Conservation (phyloP, 2,888 invertebrate genomes). For the Drosophila longiperda region DNA sequence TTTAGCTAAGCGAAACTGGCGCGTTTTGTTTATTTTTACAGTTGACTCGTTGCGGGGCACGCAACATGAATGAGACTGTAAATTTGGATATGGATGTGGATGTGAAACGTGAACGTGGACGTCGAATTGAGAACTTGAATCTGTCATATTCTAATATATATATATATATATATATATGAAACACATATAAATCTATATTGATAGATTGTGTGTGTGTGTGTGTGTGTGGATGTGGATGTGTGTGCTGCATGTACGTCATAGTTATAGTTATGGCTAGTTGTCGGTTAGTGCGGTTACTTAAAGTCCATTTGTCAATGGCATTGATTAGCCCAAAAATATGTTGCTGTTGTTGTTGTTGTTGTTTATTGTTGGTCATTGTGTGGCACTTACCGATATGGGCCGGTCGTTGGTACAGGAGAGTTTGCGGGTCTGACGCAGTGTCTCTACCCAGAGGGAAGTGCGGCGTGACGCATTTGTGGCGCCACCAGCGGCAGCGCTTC, state of each 20-base stretch:
- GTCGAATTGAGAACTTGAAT: slow-evolving; percentile 18
- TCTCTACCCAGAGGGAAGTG: slow-evolving; percentile 75
- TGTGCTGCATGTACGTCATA: slow-evolving; percentile 27
- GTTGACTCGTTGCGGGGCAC: slow-evolving; percentile 52
- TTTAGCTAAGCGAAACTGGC: slow-evolving; percentile 33
- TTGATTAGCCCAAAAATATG: slow-evolving; percentile 7
- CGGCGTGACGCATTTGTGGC: slow-evolving; percentile 61
- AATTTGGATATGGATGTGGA: slow-evolving; percentile 1
- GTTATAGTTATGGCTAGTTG: slow-evolving; percentile 16
- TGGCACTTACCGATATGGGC: slow-evolving; percentile 67
- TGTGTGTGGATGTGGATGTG: background rate
- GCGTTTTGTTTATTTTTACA: slow-evolving; percentile 68
- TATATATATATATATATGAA: background rate
- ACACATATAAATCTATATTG: background rate
- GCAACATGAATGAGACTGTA: background rate
- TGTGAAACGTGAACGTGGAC: slow-evolving; percentile 3
- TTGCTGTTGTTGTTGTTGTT: background rate
- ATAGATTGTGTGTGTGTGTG: background rate
- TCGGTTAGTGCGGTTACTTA: slow-evolving; percentile 6
- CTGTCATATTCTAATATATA: slow-evolving; percentile 10
- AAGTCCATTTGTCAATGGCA: slow-evolving; percentile 41
- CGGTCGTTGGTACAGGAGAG: slow-evolving; percentile 67
- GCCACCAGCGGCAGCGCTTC: slow-evolving; percentile 24
- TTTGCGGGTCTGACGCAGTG: slow-evolving; percentile 71
- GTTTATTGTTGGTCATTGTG: slow-evolving; percentile 1